Evolutionary conservation across 2,113 vertebrate species (phyloP).

Genomic region (Mastomys coucha): DNA sequence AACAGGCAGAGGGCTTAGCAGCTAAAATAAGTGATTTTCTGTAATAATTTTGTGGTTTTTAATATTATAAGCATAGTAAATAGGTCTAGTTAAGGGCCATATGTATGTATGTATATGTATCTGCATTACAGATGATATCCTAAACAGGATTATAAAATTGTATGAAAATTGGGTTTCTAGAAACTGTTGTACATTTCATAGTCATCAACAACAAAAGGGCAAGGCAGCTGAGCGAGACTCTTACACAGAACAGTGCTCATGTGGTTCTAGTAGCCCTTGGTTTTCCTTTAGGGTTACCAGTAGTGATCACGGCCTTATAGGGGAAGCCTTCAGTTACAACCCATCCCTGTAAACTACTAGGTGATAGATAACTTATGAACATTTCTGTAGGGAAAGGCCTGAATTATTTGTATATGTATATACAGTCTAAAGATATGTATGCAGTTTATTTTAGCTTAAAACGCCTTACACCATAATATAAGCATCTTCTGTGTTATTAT

Average conservation of each 20-base stretch:
- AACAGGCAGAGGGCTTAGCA: not conserved
- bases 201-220: not conserved
- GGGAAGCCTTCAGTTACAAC: not conserved
- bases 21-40: slow-evolving; percentile 3
- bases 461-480: not conserved
- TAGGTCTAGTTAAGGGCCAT: not conserved
- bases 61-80: not conserved
- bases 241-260: not conserved
- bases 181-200: not conserved
- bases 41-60: not conserved
- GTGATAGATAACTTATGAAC: not conserved
- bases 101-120: not conserved
- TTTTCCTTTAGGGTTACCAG: not conserved
- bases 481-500: not conserved
- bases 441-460: not conserved
- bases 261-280: not conserved
- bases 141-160: not conserved
- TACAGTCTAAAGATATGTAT: slow-evolving; percentile 31
- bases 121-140: not conserved
- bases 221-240: not conserved
- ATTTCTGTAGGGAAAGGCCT: not conserved
- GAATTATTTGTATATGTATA: not conserved
- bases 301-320: too few species aligned
- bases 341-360: not conserved
- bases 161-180: not conserved